Conservation (phyloP, 2,113 vertebrate species). For the Elephantulus edwardii region DNA sequence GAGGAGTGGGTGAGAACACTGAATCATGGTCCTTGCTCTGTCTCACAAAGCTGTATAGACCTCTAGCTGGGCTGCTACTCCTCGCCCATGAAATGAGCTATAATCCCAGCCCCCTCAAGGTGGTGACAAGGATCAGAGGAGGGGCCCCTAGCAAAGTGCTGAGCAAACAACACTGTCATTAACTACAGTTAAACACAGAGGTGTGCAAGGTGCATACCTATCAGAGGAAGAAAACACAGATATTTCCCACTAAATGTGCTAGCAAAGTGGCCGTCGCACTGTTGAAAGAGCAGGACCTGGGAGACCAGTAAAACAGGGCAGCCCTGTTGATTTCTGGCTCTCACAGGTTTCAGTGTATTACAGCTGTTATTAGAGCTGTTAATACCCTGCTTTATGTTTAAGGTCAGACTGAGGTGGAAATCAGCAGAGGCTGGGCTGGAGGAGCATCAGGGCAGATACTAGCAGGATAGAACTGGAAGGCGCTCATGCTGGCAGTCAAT, state of each 20-base stretch:
- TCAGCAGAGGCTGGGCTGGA: too few relatives aligned
- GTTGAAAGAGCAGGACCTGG: neutral
- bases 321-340: neutral
- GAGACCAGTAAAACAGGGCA: neutral
- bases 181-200: neutral
- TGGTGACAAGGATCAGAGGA: neutral
- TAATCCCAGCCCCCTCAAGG: neutral
- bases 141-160: neutral
- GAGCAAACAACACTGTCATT: neutral
- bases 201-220: neutral
- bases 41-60: neutral
- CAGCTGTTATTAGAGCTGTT: neutral
- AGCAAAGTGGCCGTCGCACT: neutral
- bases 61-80: neutral
- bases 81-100: neutral
- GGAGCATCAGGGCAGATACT: too few relatives aligned
- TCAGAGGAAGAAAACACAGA: neutral
- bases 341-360: neutral
- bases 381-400: neutral
- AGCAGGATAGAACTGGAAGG: too few relatives aligned
- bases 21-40: neutral
- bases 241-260: neutral
- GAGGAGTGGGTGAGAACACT: neutral
- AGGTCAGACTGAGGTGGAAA: too few relatives aligned
- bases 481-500: too few relatives aligned